These are phyloP conservation scores for Polydesmus complanatus DNA, from an alignment of 2,888 invertebrate genomes.

Conservation along the genomic window DNA sequence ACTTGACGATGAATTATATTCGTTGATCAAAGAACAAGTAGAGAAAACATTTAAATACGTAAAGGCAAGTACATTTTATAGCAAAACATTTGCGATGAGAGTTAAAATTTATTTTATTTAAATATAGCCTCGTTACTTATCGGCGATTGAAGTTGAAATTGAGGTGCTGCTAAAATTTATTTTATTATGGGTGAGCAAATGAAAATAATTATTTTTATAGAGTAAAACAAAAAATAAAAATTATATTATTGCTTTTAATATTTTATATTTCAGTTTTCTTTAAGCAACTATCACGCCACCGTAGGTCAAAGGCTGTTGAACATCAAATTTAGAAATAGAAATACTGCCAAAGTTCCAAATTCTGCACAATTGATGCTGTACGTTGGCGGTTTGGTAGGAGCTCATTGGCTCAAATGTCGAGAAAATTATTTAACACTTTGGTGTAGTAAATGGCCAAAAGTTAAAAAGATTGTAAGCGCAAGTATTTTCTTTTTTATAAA, in stretches of 20 bases:
- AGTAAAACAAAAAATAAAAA: no score
- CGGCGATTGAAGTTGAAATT: slow-evolving; percentile 7
- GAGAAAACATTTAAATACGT: slow-evolving; percentile 12
- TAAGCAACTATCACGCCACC: slow-evolving; percentile 1
- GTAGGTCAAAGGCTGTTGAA: slow-evolving; percentile 14
- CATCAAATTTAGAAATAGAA: slow-evolving; percentile 5
- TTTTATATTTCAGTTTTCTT: slow-evolving; percentile 5
- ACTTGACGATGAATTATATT: slow-evolving; percentile 10
- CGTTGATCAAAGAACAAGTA: slow-evolving; percentile 11
- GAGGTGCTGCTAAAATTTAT: slow-evolving; percentile 3
- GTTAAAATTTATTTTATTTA: background rate
- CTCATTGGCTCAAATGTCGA: slow-evolving; percentile 11
- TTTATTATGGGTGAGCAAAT: slow-evolving; percentile 7
- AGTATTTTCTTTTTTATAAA: background rate
- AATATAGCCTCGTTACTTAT: slow-evolving; percentile 11
- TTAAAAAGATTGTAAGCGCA: slow-evolving; percentile 1
- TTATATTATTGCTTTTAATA: background rate
- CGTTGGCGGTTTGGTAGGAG: slow-evolving; percentile 1
- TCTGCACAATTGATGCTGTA: slow-evolving; percentile 4
- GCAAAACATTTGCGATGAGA: background rate
- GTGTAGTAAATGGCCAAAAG: slow-evolving; percentile 1
- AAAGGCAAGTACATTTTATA: slow-evolving; percentile 3
- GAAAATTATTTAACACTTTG: slow-evolving; percentile 5
- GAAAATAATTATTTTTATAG: background rate
- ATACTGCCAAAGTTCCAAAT: background rate